Evolutionary conservation across 1,140 invertebrate species (phyloP).

Genomic region (Drosophila yakuba): DNA sequence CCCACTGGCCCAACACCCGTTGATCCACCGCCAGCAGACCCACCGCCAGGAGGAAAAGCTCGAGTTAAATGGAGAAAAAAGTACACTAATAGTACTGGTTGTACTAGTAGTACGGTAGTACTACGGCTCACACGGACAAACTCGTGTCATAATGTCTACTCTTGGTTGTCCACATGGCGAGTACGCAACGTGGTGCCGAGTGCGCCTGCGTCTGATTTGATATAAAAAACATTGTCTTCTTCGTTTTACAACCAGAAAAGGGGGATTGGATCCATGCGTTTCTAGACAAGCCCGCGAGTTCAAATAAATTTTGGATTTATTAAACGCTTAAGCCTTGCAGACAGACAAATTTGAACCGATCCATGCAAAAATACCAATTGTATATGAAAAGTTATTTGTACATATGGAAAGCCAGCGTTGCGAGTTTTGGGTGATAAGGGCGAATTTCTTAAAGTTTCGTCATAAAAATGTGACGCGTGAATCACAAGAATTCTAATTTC

Average conservation of each 20-base stretch:
- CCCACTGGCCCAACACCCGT: conserved; percentile 2
- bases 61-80: background rate
- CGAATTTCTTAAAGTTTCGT: background rate
- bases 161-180: conserved; percentile 15
- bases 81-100: conserved; percentile 11
- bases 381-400: too few relatives aligned
- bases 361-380: too few relatives aligned
- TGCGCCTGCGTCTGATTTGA: conserved; percentile 53
- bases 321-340: too few relatives aligned
- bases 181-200: conserved; percentile 38
- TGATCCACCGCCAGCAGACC: conserved; percentile 1
- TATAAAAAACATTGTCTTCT: conserved; percentile 45
- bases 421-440: background rate
- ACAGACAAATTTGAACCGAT: too few relatives aligned
- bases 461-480: background rate
- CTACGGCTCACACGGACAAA: conserved; percentile 22
- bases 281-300: too few relatives aligned
- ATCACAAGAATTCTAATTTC: background rate
- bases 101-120: conserved; percentile 20
- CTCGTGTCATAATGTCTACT: background rate
- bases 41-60: background rate
- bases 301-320: too few relatives aligned
- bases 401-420: background rate
- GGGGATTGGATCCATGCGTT: too few relatives aligned
- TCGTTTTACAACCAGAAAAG: background rate